Percentiles rank a stretch among this genome's conserved stretches.
Conservation (phyloP, 1,140 invertebrate species). For the Globodera rostochiensis region DNA sequence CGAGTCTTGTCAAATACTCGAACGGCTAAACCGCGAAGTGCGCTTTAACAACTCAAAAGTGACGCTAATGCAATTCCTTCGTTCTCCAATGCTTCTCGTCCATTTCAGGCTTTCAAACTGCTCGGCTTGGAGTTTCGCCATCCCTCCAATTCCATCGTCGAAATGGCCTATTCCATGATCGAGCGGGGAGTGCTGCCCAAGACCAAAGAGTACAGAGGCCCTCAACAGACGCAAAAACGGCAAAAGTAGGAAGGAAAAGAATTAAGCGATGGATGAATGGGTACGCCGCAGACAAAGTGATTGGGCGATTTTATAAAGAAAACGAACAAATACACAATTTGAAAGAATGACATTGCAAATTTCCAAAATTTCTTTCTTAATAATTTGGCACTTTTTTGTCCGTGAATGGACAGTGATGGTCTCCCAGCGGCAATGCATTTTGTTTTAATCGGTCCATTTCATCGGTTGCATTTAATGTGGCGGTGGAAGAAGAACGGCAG, state of each 20-base stretch:
- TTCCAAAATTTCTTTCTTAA: neutral
- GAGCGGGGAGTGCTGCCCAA: conserved; percentile 68
- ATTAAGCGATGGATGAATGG: neutral
- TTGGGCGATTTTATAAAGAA: too few species aligned
- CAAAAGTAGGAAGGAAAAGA: neutral
- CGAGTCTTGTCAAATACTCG: conserved; percentile 67
- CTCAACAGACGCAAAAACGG: conserved; percentile 5
- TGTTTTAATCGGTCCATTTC: neutral
- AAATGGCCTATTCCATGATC: conserved; percentile 67
- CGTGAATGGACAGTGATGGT: neutral
- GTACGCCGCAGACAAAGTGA: neutral
- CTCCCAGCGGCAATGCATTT: neutral
- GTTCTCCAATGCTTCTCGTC: neutral
- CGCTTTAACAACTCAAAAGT: conserved; percentile 70
- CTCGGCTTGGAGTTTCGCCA: conserved; percentile 66
- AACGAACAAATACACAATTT: neutral
- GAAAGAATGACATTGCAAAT: neutral
- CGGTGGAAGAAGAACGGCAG: neutral
- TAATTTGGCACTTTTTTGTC: neutral
- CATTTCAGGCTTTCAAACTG: conserved; percentile 66
- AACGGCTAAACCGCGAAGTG: conserved; percentile 67
- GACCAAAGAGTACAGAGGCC: conserved; percentile 46
- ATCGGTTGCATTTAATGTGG: neutral
- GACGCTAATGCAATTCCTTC: conserved; percentile 10
- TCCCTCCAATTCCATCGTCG: conserved; percentile 66